Base-by-base conservation (phyloP, 2,888 invertebrate species). In the Dioctria linearis region DNA sequence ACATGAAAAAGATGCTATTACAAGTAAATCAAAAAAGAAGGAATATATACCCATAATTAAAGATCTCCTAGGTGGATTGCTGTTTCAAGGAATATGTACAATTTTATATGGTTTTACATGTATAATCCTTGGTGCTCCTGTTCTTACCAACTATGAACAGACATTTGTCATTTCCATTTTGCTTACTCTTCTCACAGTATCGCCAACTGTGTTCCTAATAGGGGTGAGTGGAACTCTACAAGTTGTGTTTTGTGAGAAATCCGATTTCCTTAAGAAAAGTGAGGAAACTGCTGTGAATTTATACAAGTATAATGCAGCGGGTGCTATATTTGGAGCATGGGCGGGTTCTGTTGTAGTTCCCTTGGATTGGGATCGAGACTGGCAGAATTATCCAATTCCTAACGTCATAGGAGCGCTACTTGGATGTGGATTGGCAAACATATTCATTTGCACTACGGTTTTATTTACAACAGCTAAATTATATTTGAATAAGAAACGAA, bases 301-400 rank as follows among this genome's bases (percentile, higher is more conserved):
- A 1, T 87, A 88, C 71, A 89, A 88, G 80, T 87, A 88, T 71
- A 89, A 88, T 84, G 88, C 89, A 0, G 84, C 86, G 13, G 89
- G 88, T 4, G 87, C 87, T 13, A 87, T 95, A 51, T 85, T 94
- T 42, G 96, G 96, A 5, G 92, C 95, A 9, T 96, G 96, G 95
- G 84, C 93, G 9, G 95, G 95, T 8, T 94, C 95, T 6, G 90
- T 94, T 82, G 93, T 94, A 3, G 93, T 96, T 80, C 96, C 96
- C 2, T 89, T 96, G 54, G 96, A 96, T 86, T 96, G 96, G 96
- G 94, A 96, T 86, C 90, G 93, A 82, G 93, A 94, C 9, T 96
- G 96, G 95, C 96, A 96, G 90, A 81, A 85, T 0, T 94, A 94
- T 92, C 94, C 94, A 1, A 92, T 93, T 85, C 92, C 94, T 3